These are phyloP conservation scores for Rhogogaster chlorosoma DNA, from an alignment of 2,888 invertebrate species.

Conservation along the genomic window DNA sequence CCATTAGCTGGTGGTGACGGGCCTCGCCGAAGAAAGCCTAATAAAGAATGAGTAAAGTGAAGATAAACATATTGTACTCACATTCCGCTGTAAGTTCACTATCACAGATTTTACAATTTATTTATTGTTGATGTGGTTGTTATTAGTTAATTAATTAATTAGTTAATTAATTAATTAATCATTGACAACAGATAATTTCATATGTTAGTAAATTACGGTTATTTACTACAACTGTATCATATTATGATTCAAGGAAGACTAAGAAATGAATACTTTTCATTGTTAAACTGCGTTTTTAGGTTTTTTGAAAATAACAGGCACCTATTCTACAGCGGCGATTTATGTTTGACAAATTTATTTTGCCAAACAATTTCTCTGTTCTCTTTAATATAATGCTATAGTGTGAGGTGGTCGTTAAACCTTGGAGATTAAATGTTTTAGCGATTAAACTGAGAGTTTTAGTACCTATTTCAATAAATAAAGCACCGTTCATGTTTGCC, in stretches of 20 bases:
- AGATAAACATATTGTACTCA: conserved; percentile 59
- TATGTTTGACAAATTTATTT: background rate
- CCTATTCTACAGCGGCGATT: background rate
- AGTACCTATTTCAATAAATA: background rate
- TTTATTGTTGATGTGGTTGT: background rate
- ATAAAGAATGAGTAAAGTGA: conserved; percentile 70
- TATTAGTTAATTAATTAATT: background rate
- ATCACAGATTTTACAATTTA: conserved; percentile 25
- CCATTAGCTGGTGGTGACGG: conserved; percentile 68
- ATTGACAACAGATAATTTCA: conserved; percentile 3
- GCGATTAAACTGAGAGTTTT: background rate
- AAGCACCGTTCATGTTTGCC: background rate
- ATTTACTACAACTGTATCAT: conserved; percentile 6
- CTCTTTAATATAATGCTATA: background rate
- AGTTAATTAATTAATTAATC: conserved; percentile 3
- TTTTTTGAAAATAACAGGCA: background rate
- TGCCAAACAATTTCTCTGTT: background rate
- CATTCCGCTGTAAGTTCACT: conserved; percentile 47
- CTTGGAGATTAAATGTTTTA: conserved; percentile 17
- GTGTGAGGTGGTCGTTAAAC: background rate
- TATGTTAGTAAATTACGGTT: background rate
- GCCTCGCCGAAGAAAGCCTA: conserved; percentile 76
- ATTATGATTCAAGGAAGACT: background rate
- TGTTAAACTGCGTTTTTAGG: background rate
- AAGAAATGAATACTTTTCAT: background rate